Evolutionary conservation across 2,888 invertebrate species (phyloP), one percentile per base, ranked within the genome.

Genomic region (Xylota segnis): DNA sequence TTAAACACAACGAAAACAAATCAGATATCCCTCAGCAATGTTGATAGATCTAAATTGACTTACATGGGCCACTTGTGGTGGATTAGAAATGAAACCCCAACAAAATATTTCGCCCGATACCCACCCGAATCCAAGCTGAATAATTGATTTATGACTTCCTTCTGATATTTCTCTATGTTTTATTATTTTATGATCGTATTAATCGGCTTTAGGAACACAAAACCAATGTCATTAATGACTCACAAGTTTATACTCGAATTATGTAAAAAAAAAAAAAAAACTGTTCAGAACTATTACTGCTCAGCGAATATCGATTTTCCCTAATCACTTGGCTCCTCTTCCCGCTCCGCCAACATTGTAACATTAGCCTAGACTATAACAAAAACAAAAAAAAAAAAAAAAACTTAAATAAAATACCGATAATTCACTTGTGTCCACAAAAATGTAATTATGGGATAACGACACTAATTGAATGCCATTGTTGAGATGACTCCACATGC

Each of bases 401-500:
- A 56, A 45, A 43, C 23, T 18, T 23, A 37, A 37, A 27, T 50
- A 23, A 63, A 56, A 59, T 29, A 56, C 59, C 56, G 32, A 78
- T 83, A 54, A 56, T 72, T 72, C 66, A 74, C 68, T 74, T 83
- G 72, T 68, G 66, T 70, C 68, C 54, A 78, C 63, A 78, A 83
- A 78, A 83, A 43, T 75, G 52, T 84, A 79, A 84, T 84, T 79
- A 79, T 84, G 84, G 79, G 79, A 84, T 84, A 79, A 84, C 63
- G 79, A 84, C 70, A 70, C 65, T 75, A 84, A 84, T 79, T 79
- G 74, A 79, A 74, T 54, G 54, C 79, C 52, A 79, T 84, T 84
- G 79, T 84, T 75, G 14, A 75, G 75, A 79, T 79, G 74, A 74
- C 75, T 71, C 77, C 52, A 70, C 84, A 75, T 71, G 52, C 79